Base-by-base conservation (phyloP, 1,140 invertebrate species). In the Trissolcus basalis region DNA sequence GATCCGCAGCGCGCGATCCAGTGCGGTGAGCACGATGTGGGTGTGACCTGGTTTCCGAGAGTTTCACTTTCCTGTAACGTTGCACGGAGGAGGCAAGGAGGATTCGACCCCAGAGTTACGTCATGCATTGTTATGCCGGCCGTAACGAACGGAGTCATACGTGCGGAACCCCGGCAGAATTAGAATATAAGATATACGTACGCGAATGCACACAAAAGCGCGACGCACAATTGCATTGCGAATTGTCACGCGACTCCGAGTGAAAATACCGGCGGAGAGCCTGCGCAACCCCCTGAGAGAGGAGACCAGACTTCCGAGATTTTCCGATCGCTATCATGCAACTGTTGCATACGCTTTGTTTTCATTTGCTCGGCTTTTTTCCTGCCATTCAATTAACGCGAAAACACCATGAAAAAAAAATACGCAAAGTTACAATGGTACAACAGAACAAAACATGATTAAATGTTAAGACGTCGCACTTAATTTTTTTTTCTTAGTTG, bases 21-120 rank as follows among this genome's bases (percentile, higher is more conserved):
- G 77, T 82, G 80, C 81, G 74, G 77, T 78, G 79, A 84, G 79
- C 82, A 81, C 82, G 82, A 88, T 88, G 86, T 88, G 86, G 86
- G 87, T 88, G 86, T 88, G 87, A 88, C 86, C 87, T 86, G 84
- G 82, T 88, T 88, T 88, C 84, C 85, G 81, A 87, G 87, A 88
- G 86, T 88, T 88, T 88, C 87, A 88, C 87, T 88, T 88, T 88
- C 86, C 86, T 87, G 86, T 84, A 84, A 85, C 79, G 82, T 84
- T 81, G 81, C 80, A 80, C 80, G 78, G 81, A 85, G 84, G 83
- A 86, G 85, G 82, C 82, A 83, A 85, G 79, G 86, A 87, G 85
- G 85, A 88, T 87, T 83, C 85, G 85, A 85, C 83, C 86, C 84
- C 85, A 82, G 80, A 67, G 78, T 88, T 88, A 86, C 87, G 84